Evolutionary conservation across 2,888 invertebrate species (phyloP).

Genomic region (Platycheirus albimanus): DNA sequence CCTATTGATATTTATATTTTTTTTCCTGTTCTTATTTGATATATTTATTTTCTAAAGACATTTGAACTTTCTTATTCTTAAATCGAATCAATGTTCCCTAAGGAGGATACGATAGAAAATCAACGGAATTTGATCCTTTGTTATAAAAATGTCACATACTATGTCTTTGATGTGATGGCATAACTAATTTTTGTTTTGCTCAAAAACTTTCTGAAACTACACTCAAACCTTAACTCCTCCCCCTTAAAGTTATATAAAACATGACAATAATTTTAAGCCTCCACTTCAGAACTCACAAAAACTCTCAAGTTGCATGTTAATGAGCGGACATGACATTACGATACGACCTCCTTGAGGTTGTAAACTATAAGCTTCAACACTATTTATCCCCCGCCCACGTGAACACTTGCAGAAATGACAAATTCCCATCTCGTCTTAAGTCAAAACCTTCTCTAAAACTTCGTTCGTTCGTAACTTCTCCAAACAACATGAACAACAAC

Average conservation of each 20-base stretch:
- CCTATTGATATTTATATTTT: too few species aligned
- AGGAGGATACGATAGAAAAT: too few species aligned
- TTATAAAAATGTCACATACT: too few species aligned
- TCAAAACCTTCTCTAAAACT: constrained; percentile 8
- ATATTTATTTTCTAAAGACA: too few species aligned
- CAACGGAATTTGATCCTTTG: too few species aligned
- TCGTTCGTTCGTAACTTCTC: constrained; percentile 24
- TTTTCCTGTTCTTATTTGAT: too few species aligned
- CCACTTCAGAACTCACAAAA: not conserved
- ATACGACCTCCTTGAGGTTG: constrained; percentile 38
- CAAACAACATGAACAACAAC: constrained; percentile 17
- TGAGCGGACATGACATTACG: constrained; percentile 46
- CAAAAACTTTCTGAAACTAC: not conserved
- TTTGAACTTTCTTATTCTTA: too few species aligned
- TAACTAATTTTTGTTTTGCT: too few species aligned
- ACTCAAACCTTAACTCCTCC: not conserved
- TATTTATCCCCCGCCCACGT: constrained; percentile 29
- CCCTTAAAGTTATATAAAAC: not conserved
- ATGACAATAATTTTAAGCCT: constrained; percentile 28
- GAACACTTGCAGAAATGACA: constrained; percentile 32
- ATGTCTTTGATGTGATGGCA: too few species aligned
- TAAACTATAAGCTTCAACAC: constrained; percentile 40
- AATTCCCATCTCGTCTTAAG: constrained; percentile 60
- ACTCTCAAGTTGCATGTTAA: constrained; percentile 30
- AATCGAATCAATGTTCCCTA: too few species aligned